Percentiles rank a stretch among this genome's conserved stretches.
Conservation (phyloP, 1,140 invertebrate species). For the Platorchestia sp. region DNA sequence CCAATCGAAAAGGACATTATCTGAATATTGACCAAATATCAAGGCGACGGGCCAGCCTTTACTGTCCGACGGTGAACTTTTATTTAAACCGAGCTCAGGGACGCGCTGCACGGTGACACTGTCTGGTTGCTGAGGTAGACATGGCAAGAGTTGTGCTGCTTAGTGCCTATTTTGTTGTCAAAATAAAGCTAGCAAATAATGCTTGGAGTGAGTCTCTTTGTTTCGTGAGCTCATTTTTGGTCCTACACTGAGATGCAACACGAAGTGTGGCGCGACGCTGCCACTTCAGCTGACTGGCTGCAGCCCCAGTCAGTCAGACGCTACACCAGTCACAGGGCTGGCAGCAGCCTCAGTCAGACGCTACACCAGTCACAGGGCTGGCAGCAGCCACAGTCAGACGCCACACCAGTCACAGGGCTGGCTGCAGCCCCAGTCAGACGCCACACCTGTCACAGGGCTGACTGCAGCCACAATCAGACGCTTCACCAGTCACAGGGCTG, state of each 20-base stretch:
- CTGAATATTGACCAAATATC: not conserved
- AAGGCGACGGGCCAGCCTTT: not conserved
- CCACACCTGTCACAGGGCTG: too few species aligned
- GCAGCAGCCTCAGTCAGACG: too few species aligned
- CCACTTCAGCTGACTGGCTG: too few species aligned
- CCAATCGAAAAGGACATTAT: not conserved
- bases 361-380: too few species aligned
- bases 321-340: not conserved
- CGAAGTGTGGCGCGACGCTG: too few species aligned
- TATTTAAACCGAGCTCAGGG: not conserved
- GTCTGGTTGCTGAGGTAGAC: not conserved
- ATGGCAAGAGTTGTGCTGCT: not conserved
- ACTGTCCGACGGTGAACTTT: not conserved
- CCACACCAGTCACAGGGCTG: too few species aligned
- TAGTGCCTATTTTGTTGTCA: not conserved
- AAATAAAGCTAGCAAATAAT: not conserved
- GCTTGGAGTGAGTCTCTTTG: not conserved
- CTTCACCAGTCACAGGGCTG: too few species aligned
- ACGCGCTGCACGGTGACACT: not conserved
- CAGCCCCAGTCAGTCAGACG: too few species aligned
- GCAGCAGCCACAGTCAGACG: too few species aligned
- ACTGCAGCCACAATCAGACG: too few species aligned
- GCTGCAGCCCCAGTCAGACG: too few species aligned
- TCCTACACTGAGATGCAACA: not conserved
- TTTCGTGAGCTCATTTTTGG: not conserved